Evolutionary conservation across 2,797 vertebrate species (phyloP).

Genomic region (Sebastes minor): DNA sequence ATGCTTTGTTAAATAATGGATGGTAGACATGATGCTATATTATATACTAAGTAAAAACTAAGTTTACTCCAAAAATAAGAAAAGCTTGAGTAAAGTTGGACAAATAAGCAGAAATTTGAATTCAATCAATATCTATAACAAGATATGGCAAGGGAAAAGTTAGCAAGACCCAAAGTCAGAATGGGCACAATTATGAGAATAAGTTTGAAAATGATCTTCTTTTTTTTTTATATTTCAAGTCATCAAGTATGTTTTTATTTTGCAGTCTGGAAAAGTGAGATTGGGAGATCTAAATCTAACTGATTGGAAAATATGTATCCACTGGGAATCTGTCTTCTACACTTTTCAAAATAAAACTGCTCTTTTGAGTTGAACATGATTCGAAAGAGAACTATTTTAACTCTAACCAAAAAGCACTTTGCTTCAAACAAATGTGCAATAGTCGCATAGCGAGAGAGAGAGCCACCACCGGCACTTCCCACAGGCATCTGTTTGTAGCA

Average conservation of each 20-base stretch:
- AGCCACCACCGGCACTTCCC: slow-evolving; percentile 15
- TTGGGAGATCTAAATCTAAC: neutral
- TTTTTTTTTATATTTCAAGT: neutral
- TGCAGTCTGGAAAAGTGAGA: neutral
- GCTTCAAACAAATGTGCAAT: neutral
- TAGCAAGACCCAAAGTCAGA: neutral
- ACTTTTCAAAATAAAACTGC: neutral
- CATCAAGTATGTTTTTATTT: neutral
- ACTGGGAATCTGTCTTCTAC: neutral
- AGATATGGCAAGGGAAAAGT: neutral
- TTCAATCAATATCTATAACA: no score
- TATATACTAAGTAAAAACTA: no score
- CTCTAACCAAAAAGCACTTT: neutral
- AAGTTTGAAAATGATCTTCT: neutral
- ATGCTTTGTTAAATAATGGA: no score
- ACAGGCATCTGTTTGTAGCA: slow-evolving; percentile 32
- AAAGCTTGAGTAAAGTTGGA: neutral
- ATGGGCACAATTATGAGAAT: neutral
- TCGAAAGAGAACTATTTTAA: neutral
- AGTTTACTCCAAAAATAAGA: neutral
- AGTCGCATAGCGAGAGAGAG: slow-evolving; percentile 20
- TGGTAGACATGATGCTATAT: no score
- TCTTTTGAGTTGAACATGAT: neutral
- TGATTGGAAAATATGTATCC: neutral
- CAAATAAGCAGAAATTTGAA: no score